phyloP scores from a whole-genome alignment of 2,113 vertebrate species.

The Seriola dumerili region DNA sequence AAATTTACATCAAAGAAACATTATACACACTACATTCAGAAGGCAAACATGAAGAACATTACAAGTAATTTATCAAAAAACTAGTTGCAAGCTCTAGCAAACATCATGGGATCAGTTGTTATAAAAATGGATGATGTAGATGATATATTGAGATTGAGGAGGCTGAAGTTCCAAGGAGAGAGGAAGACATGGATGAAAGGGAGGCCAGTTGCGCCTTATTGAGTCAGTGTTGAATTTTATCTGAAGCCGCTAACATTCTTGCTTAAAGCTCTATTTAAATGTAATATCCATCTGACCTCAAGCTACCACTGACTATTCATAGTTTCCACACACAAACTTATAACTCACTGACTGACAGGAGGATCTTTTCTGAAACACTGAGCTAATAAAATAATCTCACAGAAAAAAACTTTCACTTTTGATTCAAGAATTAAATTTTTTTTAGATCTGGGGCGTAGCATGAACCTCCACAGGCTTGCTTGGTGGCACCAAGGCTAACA shows the following conservation, averaged over 20 bases:
- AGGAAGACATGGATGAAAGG: not conserved
- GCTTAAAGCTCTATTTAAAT: conserved; percentile 1
- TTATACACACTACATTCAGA: not conserved
- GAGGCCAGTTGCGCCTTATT: not conserved
- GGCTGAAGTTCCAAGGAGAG: not conserved
- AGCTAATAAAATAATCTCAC: not conserved
- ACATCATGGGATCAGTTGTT: not conserved
- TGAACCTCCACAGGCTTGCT: not conserved
- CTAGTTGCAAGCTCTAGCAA: not conserved
- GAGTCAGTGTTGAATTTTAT: not conserved
- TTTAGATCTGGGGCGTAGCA: not conserved
- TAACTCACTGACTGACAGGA: not conserved
- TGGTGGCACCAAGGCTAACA: not conserved
- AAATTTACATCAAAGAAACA: not conserved
- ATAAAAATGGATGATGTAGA: not conserved
- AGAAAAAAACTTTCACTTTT: conserved; percentile 11
- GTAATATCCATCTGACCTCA: not conserved
- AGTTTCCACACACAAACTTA: conserved; percentile 6
- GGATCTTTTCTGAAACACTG: not conserved
- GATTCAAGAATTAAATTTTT: conserved; percentile 33
- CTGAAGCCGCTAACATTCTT: not conserved
- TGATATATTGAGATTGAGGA: not conserved
- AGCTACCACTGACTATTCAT: not conserved
- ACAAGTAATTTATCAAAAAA: not conserved
- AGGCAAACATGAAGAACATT: not conserved